phyloP scores from a whole-genome alignment of 2,888 invertebrate species.

The Mythimna pallens region DNA sequence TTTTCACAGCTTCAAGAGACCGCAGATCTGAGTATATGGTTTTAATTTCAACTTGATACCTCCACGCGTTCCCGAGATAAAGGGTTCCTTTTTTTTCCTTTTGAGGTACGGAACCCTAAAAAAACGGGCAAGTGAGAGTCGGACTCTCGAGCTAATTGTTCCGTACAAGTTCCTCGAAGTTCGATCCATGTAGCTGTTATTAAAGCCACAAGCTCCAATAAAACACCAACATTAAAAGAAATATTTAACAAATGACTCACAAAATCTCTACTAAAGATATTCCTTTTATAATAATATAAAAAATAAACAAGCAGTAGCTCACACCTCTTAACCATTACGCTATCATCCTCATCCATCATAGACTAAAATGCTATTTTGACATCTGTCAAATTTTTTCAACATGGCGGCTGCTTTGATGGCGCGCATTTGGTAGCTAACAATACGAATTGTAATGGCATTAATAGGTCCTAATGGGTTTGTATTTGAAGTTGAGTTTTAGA shows the following conservation, averaged over 20 bases:
- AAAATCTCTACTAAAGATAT: slow-evolving; percentile 16
- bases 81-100: too few relatives aligned
- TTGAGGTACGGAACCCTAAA: too few relatives aligned
- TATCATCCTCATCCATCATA: slow-evolving; percentile 64
- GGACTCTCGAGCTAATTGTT: too few relatives aligned
- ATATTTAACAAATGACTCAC: slow-evolving; percentile 35
- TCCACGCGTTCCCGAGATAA: too few relatives aligned
- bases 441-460: slow-evolving; percentile 37
- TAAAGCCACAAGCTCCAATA: too few relatives aligned
- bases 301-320: slow-evolving; percentile 41
- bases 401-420: slow-evolving; percentile 58
- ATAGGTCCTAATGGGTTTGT: slow-evolving; percentile 45
- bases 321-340: slow-evolving; percentile 47
- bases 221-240: neutral
- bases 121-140: too few relatives aligned
- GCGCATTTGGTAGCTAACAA: slow-evolving; percentile 55
- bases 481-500: slow-evolving; percentile 8
- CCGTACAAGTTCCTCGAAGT: too few relatives aligned
- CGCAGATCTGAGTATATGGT: too few relatives aligned
- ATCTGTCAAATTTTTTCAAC: slow-evolving; percentile 83
- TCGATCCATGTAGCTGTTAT: too few relatives aligned
- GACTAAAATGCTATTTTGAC: slow-evolving; percentile 82
- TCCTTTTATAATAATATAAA: neutral
- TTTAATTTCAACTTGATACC: too few relatives aligned
- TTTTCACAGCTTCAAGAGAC: too few relatives aligned